These are phyloP conservation scores for Papilio protenor DNA, from an alignment of 2,888 invertebrate species.

Conservation along the genomic window DNA sequence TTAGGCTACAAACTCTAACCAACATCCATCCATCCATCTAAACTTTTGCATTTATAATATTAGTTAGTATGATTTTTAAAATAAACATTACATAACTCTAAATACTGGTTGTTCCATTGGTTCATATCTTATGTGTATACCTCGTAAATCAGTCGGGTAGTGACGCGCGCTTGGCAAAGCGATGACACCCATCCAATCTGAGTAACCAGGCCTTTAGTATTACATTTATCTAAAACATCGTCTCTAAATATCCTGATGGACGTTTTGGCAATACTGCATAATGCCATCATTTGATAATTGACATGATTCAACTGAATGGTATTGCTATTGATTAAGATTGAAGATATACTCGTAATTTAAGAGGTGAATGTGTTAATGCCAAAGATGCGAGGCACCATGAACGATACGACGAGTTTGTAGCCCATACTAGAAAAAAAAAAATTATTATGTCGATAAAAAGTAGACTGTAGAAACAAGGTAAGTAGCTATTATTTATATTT, in stretches of 20 bases:
- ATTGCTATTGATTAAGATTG: background rate
- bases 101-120: background rate
- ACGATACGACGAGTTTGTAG: too few species aligned
- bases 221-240: constrained; percentile 19
- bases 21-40: too few species aligned
- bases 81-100: background rate
- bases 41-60: too few species aligned
- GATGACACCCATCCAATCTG: constrained; percentile 29
- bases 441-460: background rate
- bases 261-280: constrained; percentile 28
- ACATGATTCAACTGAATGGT: background rate
- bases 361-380: too few species aligned
- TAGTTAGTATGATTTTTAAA: too few species aligned
- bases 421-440: too few species aligned
- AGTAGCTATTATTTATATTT: too few species aligned
- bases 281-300: constrained; percentile 14
- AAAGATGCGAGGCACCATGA: too few species aligned
- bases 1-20: too few species aligned
- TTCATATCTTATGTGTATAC: constrained; percentile 13
- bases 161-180: constrained; percentile 20
- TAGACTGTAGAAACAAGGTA: background rate
- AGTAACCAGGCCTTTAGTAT: constrained; percentile 31
- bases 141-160: constrained; percentile 35
- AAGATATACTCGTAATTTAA: too few species aligned
- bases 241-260: constrained; percentile 34